Evolutionary conservation across 2,888 invertebrate species (phyloP).

Genomic region (Agonopterix arenella): DNA sequence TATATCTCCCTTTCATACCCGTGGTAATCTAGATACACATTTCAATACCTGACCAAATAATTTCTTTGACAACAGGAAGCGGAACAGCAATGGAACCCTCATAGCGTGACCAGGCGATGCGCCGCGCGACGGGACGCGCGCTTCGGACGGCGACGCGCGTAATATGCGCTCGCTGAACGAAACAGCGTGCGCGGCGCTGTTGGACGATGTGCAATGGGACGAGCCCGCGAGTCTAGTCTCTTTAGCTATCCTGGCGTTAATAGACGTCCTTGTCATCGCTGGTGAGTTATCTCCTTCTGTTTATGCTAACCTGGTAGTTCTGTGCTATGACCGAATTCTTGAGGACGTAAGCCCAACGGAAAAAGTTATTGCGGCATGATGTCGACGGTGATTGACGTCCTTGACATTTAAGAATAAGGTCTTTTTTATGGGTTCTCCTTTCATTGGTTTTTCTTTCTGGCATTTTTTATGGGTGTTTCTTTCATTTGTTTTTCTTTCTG

Average conservation of each 20-base stretch:
- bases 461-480: slow-evolving; percentile 67
- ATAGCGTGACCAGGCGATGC: slow-evolving; percentile 39
- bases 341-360: too few species aligned
- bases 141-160: slow-evolving; percentile 51
- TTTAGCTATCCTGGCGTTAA: slow-evolving; percentile 86
- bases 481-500: slow-evolving; percentile 57
- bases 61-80: too few species aligned
- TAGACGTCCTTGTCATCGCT: slow-evolving; percentile 92
- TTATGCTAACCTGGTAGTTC: slow-evolving; percentile 1
- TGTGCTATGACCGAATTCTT: too few species aligned
- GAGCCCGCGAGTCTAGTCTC: slow-evolving; percentile 86
- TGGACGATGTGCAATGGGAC: slow-evolving; percentile 89
- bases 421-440: too few species aligned
- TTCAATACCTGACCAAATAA: too few species aligned
- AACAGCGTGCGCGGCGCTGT: slow-evolving; percentile 87
- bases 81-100: slow-evolving; percentile 8
- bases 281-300: slow-evolving; percentile 65
- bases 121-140: slow-evolving; percentile 46
- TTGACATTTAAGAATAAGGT: too few species aligned
- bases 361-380: too few species aligned
- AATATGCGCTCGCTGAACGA: slow-evolving; percentile 87
- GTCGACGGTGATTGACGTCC: too few species aligned
- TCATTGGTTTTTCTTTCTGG: slow-evolving; percentile 66
- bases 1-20: too few species aligned
- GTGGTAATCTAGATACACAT: too few species aligned